Evolutionary conservation across 1,140 invertebrate species (phyloP).

Genomic region (Periplaneta americana): DNA sequence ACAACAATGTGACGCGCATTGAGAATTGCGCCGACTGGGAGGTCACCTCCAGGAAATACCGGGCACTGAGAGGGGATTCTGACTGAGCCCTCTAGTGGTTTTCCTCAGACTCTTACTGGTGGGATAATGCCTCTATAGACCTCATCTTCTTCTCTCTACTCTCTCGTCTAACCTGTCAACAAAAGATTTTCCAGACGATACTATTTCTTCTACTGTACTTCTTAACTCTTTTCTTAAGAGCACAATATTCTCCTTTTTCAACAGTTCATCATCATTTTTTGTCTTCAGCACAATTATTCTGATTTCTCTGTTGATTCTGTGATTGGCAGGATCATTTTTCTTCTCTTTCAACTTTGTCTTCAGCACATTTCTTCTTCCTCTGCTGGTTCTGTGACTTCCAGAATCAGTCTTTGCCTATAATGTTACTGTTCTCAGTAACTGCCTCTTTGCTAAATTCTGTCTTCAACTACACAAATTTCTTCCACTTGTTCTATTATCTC

Average conservation of each 20-base stretch:
- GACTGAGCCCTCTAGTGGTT: slow-evolving; percentile 29
- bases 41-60: slow-evolving; percentile 80
- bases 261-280: not conserved
- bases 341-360: not conserved
- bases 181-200: no score
- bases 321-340: not conserved
- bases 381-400: not conserved
- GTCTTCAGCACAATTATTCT: not conserved
- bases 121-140: not conserved
- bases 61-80: slow-evolving; percentile 65
- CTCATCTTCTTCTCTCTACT: not conserved
- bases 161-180: no score
- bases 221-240: not conserved
- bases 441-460: not conserved
- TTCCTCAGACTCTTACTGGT: not conserved
- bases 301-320: not conserved
- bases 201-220: no score
- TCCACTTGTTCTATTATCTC: not conserved
- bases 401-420: not conserved
- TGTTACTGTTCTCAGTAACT: not conserved
- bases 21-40: slow-evolving; percentile 92
- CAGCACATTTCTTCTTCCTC: not conserved
- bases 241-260: not conserved
- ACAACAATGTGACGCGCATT: slow-evolving; percentile 58
- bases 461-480: no score